Base-by-base conservation (phyloP, 2,888 invertebrate species). In the Helobdella robusta region DNA sequence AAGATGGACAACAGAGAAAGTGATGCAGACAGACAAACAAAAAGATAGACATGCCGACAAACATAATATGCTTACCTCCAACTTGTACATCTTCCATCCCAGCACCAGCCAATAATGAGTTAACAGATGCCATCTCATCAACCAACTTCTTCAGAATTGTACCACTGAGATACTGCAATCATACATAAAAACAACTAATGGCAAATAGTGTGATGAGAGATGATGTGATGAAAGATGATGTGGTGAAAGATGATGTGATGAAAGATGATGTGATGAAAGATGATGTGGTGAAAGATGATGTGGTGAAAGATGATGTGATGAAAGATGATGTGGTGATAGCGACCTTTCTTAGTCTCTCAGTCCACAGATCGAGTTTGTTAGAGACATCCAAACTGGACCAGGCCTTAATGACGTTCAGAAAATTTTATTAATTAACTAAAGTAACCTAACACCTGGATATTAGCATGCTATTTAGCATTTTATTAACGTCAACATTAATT, bases 91-190 rank as follows among this genome's bases (percentile, higher is more conserved):
- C 80, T 25, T 79, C 78, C 63, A 75, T 77, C 0, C 88, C 88
- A 66, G 86, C 85, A 70, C 85, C 84, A 65, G 85, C 83, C 70
- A 91, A 83, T 11, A 85, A 83, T 54, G 83, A 84, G 78, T 90
- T 88, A 44, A 87, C 84, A 62, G 81, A 81, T 68, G 84, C 85
- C 73, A 92, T 86, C 82, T 90, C 89, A 59, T 81, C 81, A 32
- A 86, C 85, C 63, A 93, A 80, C 34, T 88, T 85, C 75, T 85
- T 84, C 67, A 92, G 81, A 70, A 93, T 86, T 2, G 91, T 91
- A 73, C 86, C 85, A 67, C 89, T 88, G 70, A 91, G 84, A 91
- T 91, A 92, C 89, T 88, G 79, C 61, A 81, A 72, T 8, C 56
- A 60, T 54, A 6, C 25, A n/a, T 48, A 36, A 59, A 15, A 48